A percentile compares a stretch with the other conserved stretches of the same genome.
Evolutionary conservation across 2,888 invertebrate genomes (phyloP).

Genomic region (Heliconius aoede): DNA sequence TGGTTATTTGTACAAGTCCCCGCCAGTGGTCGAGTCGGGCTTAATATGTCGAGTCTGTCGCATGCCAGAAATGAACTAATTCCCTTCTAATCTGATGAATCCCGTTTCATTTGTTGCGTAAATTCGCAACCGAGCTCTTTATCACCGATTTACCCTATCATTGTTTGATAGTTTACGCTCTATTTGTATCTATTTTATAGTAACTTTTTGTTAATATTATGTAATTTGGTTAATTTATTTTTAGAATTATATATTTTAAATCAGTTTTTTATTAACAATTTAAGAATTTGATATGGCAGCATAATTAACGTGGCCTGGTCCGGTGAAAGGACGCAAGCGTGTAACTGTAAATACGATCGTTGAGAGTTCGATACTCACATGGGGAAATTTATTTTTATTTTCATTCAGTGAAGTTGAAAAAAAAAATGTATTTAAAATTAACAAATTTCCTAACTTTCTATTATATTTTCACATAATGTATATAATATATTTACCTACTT

Average conservation of each 20-base stretch:
- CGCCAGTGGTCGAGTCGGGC: conserved; percentile 37
- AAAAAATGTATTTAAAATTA: neutral
- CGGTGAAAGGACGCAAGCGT: too few species aligned
- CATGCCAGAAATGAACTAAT: conserved; percentile 48
- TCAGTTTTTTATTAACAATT: too few species aligned
- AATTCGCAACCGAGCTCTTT: conserved; percentile 38
- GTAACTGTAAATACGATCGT: too few species aligned
- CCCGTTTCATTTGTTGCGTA: conserved; percentile 39
- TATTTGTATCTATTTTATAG: neutral
- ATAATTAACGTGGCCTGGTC: too few species aligned
- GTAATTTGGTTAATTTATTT: too few species aligned
- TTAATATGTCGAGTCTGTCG: conserved; percentile 49
- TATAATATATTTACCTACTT: neutral
- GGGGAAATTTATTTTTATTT: too few species aligned
- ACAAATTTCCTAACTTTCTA: neutral
- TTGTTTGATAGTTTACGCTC: conserved; percentile 21
- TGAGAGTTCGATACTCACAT: too few species aligned
- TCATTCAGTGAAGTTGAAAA: too few species aligned
- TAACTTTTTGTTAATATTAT: too few species aligned
- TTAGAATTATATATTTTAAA: too few species aligned
- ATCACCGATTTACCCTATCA: conserved; percentile 38
- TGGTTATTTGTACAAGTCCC: conserved; percentile 44
- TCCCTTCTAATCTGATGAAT: conserved; percentile 50
- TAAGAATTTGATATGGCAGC: too few species aligned
- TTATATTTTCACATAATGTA: neutral